Base-by-base conservation (phyloP, 2,113 vertebrate species). In the Pogonocichla stellata region DNA sequence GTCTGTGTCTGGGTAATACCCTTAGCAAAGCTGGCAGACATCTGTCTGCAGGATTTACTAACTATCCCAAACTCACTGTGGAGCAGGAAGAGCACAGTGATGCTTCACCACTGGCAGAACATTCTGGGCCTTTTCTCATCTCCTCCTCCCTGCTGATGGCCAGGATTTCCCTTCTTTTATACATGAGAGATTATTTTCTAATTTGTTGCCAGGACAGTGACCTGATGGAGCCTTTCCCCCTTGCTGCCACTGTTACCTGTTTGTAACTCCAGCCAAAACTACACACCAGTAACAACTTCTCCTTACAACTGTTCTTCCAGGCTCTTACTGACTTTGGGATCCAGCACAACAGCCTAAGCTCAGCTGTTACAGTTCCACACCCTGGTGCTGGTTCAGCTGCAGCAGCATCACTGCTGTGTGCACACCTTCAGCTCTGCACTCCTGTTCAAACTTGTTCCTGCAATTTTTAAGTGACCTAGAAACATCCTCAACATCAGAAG, bases 381-480 rank as follows among this genome's bases (percentile, higher is more conserved):
- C 12, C 12, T 26, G 6, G 29, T 4, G 2, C 51, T 20, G 40
- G 6, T 19, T 9, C 78, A 65, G 24, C 45, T 26, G 57, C 61
- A 54, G 33, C 4, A 61, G 16, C 67, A 56, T 5, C 56, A 10
- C 38, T 12, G 3, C 22, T 38, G 22, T 3, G 26, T 0, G 2
- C 43, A 50, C 33, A 50, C 33, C 61, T 61, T 20, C 0, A 43
- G 77, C 57, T 74, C 43, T 62, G 50, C 42, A 10, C 12, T n/a
- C 53, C 51, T 10, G 7, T 10, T 19, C n/a, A 25, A 50, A 78
- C 60, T 60, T 22, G 38, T 14, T 48, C 56, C 81, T 67, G 40
- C 33, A 60, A 42, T 34, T 38, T 19, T 12, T 7, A 22, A 0
- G 0, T 34, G 33, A 79, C 34, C 43, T 15, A 42, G 29, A 54